Evolutionary conservation across 2,888 invertebrate genomes (phyloP).

Genomic region (Tetanocera ferruginea): DNA sequence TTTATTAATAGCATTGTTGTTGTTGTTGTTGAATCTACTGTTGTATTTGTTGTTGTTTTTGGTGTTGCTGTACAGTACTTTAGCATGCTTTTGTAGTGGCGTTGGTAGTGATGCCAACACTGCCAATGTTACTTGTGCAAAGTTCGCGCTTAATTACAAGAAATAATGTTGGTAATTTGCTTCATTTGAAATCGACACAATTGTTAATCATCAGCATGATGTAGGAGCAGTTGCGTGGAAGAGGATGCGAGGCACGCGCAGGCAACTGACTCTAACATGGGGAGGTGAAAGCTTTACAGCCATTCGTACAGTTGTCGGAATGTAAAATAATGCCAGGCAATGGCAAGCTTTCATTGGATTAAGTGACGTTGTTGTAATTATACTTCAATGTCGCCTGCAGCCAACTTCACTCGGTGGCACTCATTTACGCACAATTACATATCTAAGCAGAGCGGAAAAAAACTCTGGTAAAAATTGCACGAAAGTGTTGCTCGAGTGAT

Average conservation of each 20-base stretch:
- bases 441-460: background rate
- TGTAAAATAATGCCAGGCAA: background rate
- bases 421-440: background rate
- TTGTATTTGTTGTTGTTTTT: background rate
- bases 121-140: slow-evolving; percentile 20
- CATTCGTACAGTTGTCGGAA: background rate
- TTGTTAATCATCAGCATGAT: slow-evolving; percentile 8
- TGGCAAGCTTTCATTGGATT: background rate
- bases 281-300: no score
- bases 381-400: slow-evolving; percentile 13
- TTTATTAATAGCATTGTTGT: background rate
- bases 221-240: background rate
- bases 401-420: background rate
- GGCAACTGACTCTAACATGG: background rate
- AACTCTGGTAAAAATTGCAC: background rate
- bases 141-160: slow-evolving; percentile 52
- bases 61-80: background rate
- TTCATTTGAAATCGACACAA: slow-evolving; percentile 40
- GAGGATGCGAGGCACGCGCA: background rate
- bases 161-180: slow-evolving; percentile 54
- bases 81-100: background rate
- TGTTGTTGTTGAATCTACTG: background rate
- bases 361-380: slow-evolving; percentile 12
- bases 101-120: background rate
- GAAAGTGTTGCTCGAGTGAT: no score